Base-by-base conservation (phyloP, 1,140 invertebrate species). In the Argopecten irradians region DNA sequence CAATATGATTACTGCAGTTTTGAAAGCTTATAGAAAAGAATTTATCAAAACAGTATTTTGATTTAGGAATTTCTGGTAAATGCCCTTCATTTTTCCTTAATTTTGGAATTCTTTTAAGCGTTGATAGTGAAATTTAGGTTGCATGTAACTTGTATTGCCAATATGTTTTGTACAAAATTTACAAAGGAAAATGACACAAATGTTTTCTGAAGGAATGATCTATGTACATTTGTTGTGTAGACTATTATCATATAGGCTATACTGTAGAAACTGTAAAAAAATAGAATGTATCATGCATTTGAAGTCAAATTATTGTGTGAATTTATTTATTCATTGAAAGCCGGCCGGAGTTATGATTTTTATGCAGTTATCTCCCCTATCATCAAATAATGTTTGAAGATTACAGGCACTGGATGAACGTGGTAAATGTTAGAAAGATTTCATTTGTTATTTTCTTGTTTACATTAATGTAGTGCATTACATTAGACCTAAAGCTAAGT, bases 141-240 rank as follows among this genome's bases (percentile, higher is more conserved):
- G 22, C 9, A 46, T 46, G 43, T 46, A 46, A n/a, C n/a, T n/a
- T n/a, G n/a, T n/a, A n/a, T n/a, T n/a, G n/a, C 14, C 43, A 71
- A n/a, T 28, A 71, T 71, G 14, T 46, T 39, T 39, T 46, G 19
- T n/a, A n/a, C 28, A 16, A n/a, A 71, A 71, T 28, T n/a, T 22
- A 71, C n/a, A 71, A 71, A 71, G 55, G 22, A 71, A 71, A 71
- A 28, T 71, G 55, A 71, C 55, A 71, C 55, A 71, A 71, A 71
- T 71, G 28, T 71, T 22, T 71, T 1, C 22, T 28, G 5, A n/a
- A 16, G 55, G n/a, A n/a, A 28, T 28, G 55, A n/a, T 71, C n/a
- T 55, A 55, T 55, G 16, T 46, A 16, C 43, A 8, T 46, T 11
- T 28, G 11, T 71, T 71, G 55, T 71, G 5, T 71, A 1, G 22